Percentiles rank a stretch among this genome's conserved stretches.
Evolutionary conservation across 2,113 vertebrate species (phyloP).

Genomic region (Sapayoa aenigma): DNA sequence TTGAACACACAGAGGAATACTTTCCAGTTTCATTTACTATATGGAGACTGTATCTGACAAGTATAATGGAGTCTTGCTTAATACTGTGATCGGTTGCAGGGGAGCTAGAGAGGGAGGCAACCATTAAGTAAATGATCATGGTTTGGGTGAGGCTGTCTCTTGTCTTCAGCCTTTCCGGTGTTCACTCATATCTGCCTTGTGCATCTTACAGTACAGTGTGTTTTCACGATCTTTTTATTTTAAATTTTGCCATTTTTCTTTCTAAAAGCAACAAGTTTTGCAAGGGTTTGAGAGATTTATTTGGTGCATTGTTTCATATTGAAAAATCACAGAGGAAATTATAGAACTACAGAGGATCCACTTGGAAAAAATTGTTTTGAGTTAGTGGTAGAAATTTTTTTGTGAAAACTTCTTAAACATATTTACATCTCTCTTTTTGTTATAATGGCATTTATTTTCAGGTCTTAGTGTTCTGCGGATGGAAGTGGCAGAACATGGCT

Average conservation of each 20-base stretch:
- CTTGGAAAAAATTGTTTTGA: not conserved
- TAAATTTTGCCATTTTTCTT: not conserved
- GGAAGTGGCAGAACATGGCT: not conserved
- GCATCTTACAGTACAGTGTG: not conserved
- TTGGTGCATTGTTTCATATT: not conserved
- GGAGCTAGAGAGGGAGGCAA: not conserved
- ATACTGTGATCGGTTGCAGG: not conserved
- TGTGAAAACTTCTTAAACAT: not conserved
- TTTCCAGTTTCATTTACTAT: not conserved
- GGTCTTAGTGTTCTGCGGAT: not conserved
- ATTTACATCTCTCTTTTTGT: not conserved
- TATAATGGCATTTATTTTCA: not conserved
- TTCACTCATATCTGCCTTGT: not conserved
- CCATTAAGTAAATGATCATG: slow-evolving; percentile 8
- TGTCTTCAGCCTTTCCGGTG: not conserved
- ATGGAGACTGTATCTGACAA: not conserved
- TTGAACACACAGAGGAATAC: not conserved
- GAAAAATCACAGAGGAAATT: not conserved
- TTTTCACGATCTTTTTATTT: not conserved
- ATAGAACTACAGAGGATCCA: not conserved
- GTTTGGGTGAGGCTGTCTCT: slow-evolving; percentile 1
- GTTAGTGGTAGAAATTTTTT: not conserved
- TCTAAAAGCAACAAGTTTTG: not conserved
- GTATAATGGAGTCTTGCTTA: slow-evolving; percentile 17
- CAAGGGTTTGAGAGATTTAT: not conserved